Evolutionary conservation across 2,888 invertebrate genomes (phyloP).

Genomic region (Sisyra nigra): DNA sequence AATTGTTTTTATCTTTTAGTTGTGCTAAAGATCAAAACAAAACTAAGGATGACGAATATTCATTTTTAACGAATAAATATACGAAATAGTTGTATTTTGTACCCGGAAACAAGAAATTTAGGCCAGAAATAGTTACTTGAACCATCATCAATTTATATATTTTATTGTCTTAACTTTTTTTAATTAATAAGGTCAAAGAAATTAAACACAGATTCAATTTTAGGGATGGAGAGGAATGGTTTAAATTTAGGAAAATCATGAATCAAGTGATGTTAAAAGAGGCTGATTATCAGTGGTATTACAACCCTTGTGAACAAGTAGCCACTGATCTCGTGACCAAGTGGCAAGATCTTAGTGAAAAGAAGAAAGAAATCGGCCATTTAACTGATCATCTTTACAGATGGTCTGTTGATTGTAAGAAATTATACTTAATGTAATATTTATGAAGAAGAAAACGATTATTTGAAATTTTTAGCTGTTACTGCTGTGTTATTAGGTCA

Average conservation of each 20-base stretch:
- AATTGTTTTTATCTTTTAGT: too few species aligned
- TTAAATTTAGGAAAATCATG: slow-evolving; percentile 49
- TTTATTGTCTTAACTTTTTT: too few species aligned
- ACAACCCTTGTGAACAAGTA: slow-evolving; percentile 34
- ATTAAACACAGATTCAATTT: slow-evolving; percentile 5
- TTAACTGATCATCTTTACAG: slow-evolving; percentile 57
- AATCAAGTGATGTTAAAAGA: slow-evolving; percentile 56
- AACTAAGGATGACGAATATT: too few species aligned
- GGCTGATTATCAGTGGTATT: slow-evolving; percentile 37
- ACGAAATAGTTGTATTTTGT: too few species aligned
- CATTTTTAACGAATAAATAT: too few species aligned
- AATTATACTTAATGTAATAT: slow-evolving; percentile 1
- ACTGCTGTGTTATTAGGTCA: slow-evolving; percentile 28
- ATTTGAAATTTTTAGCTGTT: slow-evolving; percentile 17
- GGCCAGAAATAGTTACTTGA: too few species aligned
- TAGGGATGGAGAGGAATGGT: slow-evolving; percentile 69
- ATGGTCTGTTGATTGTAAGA: slow-evolving; percentile 62
- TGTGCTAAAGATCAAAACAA: too few species aligned
- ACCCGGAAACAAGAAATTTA: too few species aligned
- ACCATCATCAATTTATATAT: too few species aligned
- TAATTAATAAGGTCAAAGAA: too few species aligned
- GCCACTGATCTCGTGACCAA: slow-evolving; percentile 31
- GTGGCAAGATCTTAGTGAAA: slow-evolving; percentile 20
- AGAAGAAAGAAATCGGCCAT: slow-evolving; percentile 25
- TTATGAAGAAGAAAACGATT: slow-evolving; percentile 1